phyloP scores from a whole-genome alignment of 2,888 invertebrate species.

The Tridacna crocea region DNA sequence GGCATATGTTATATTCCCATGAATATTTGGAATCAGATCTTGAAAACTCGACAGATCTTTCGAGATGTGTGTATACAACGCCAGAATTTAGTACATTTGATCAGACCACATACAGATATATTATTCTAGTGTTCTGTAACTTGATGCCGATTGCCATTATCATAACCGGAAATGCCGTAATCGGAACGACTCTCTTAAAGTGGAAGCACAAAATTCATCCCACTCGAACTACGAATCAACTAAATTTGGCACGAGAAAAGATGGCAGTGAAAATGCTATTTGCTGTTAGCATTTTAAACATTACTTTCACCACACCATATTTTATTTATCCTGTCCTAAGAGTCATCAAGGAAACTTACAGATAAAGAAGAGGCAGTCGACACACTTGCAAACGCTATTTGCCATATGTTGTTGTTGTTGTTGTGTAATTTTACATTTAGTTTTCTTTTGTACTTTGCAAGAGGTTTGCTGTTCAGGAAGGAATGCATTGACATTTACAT shows the following conservation, averaged over 20 bases:
- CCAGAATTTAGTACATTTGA: neutral
- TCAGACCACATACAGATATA: neutral
- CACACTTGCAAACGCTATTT: neutral
- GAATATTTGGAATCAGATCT: neutral
- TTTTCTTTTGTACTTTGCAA: neutral
- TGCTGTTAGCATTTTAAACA: neutral
- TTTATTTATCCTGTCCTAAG: neutral
- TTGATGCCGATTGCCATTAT: neutral
- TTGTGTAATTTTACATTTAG: neutral
- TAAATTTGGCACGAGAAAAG: neutral
- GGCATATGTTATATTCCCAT: neutral
- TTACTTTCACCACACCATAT: neutral
- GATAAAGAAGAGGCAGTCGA: neutral
- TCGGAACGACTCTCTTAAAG: neutral
- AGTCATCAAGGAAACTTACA: neutral
- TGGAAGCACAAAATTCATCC: neutral
- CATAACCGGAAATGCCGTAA: neutral
- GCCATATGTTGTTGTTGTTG: neutral
- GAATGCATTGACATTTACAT: neutral
- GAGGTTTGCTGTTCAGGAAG: neutral
- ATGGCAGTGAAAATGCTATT: neutral
- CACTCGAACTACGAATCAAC: neutral
- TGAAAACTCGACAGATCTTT: neutral
- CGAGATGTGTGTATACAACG: neutral
- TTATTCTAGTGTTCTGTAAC: neutral